Evolutionary conservation across 2,797 vertebrate genomes (phyloP), one percentile per base, ranked within the genome.

Genomic region (Tenualosa ilisha): DNA sequence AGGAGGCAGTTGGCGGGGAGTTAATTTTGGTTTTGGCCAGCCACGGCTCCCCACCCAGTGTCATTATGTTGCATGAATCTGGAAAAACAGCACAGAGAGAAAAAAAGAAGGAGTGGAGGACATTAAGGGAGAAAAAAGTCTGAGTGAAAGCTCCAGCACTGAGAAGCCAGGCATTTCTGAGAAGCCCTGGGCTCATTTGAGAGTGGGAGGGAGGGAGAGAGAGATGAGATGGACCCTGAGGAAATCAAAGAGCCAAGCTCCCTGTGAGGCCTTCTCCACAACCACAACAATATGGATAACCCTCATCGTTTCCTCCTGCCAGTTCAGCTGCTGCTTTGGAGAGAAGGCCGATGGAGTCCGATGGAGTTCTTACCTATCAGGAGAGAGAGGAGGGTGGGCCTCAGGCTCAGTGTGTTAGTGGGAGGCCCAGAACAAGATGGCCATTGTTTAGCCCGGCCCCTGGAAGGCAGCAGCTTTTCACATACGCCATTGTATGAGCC

Each of bases 21-120:
- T 92, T 95, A 91, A 94, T 96, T 97, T 97, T 96, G 96, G 96
- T 96, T 97, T 98, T 98, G 97, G 96, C 96, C 92, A 95, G 94
- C 89, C 93, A 92, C 94, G 89, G 90, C 94, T 97, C 97, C 95
- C 96, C 97, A 96, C 97, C 97, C 97, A 95, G 94, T 95, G 95
- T 97, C 96, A 96, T 98, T 97, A 97, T 96, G 95, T 96, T 95
- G 93, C 95, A 94, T 96, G 96, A 95, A 96, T 96, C 94, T 94
- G 92, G 82, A 94, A 95, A 95, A 96, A 94, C 84, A 89, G 89
- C 89, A 89, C 79, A n/a, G 65, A 22, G 43, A 83, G 17, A 20
- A 43, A 51, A 46, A 46, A 84, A 84, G 40, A 51, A 50, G 61
- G 24, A 43, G n/a, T 50, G 22, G 43, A 49, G 56, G 61, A 56